These are phyloP conservation scores for Physocephala rufipes DNA, from an alignment of 2,888 invertebrate genomes.

Conservation along the genomic window DNA sequence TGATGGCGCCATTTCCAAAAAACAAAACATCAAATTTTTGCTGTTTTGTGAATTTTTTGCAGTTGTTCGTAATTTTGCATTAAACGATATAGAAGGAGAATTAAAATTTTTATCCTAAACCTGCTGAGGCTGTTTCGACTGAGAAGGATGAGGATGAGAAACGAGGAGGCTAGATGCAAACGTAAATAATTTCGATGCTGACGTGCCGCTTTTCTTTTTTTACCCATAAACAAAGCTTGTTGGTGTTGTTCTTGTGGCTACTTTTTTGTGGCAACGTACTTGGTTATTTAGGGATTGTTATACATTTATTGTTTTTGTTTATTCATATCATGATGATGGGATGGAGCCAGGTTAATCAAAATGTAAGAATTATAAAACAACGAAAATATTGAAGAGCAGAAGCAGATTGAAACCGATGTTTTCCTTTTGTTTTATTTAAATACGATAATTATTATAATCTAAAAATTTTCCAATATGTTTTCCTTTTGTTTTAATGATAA, in stretches of 20 bases:
- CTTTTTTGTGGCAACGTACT: too few species aligned
- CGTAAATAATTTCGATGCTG: constrained; percentile 66
- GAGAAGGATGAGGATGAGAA: constrained; percentile 52
- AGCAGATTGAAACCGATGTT: neutral
- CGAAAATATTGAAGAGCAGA: neutral
- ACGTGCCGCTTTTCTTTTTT: constrained; percentile 64
- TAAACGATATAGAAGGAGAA: constrained; percentile 33
- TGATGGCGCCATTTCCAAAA: neutral
- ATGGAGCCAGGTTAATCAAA: neutral
- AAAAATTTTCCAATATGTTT: neutral
- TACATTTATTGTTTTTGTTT: constrained; percentile 13
- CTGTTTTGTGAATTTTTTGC: constrained; percentile 10
- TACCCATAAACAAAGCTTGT: constrained; percentile 63
- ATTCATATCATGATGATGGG: neutral
- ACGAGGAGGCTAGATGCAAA: constrained; percentile 62
- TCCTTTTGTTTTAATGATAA: neutral
- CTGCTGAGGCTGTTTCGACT: constrained; percentile 8
- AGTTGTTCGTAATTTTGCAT: constrained; percentile 23
- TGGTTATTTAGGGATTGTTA: constrained; percentile 1
- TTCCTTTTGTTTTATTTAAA: constrained; percentile 9
- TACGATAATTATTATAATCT: neutral
- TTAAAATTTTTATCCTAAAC: constrained; percentile 22
- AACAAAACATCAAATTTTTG: neutral
- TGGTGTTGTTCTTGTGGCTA: constrained; percentile 20
- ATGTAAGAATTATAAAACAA: neutral